These are phyloP conservation scores for Thamnophis elegans DNA, from an alignment of 2,797 vertebrate species.

Conservation along the genomic window DNA sequence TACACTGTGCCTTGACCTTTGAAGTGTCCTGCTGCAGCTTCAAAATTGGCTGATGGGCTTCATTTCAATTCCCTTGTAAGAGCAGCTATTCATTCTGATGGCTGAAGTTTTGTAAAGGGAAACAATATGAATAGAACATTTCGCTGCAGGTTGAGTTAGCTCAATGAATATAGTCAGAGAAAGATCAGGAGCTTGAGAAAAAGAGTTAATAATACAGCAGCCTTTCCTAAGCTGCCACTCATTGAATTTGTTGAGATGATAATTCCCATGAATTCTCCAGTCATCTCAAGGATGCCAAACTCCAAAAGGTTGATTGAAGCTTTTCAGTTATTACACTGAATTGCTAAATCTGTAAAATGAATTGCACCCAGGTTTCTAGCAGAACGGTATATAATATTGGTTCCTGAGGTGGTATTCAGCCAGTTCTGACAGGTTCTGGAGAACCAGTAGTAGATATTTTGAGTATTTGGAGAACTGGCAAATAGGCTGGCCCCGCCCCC, in stretches of 20 bases:
- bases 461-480: too few species aligned
- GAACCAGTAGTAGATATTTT: too few species aligned
- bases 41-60: slow-evolving; percentile 18
- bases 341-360: not conserved
- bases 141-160: not conserved
- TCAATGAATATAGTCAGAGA: not conserved
- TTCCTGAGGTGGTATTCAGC: too few species aligned
- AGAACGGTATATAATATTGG: not conserved
- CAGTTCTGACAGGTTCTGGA: too few species aligned
- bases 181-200: not conserved
- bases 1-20: not conserved
- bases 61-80: not conserved
- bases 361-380: not conserved
- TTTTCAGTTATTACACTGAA: not conserved
- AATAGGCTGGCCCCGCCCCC: too few species aligned
- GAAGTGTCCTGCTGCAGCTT: slow-evolving; percentile 19
- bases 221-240: not conserved
- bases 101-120: not conserved
- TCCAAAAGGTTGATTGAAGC: not conserved
- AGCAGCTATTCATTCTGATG: not conserved
- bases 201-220: not conserved
- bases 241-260: not conserved
- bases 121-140: not conserved
- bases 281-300: not conserved
- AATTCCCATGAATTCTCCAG: not conserved